Percentiles rank a stretch among this genome's conserved stretches.
These are phyloP conservation scores for Girardinus metallicus DNA, from an alignment of 2,797 vertebrate genomes.

Conservation along the genomic window DNA sequence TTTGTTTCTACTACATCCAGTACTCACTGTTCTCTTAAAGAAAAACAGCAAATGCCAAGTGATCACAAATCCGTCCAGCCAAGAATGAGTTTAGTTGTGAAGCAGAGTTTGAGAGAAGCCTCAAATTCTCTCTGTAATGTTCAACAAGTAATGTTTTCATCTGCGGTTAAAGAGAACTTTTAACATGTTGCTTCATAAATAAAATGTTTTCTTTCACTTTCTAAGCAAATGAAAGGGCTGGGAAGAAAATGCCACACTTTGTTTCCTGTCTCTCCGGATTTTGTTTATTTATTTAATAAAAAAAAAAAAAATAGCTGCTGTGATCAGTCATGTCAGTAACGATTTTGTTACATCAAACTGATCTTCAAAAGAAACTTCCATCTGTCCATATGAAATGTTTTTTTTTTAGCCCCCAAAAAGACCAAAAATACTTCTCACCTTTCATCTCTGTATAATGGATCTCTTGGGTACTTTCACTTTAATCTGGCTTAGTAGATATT, in stretches of 20 bases:
- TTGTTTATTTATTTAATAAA: background rate
- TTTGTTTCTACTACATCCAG: constrained; percentile 55
- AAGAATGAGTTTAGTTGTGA: background rate
- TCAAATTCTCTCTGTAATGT: background rate
- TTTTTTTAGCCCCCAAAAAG: background rate
- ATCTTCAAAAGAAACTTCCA: background rate
- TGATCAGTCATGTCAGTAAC: background rate
- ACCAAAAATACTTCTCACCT: background rate
- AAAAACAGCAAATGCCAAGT: constrained; percentile 17
- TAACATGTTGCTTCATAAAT: background rate
- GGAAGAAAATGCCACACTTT: background rate
- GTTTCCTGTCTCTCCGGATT: background rate
- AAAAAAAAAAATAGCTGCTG: background rate
- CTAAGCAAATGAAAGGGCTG: background rate
- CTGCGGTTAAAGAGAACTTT: background rate
- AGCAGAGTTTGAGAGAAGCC: background rate
- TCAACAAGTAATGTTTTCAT: background rate
- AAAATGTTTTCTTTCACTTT: background rate
- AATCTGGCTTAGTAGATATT: background rate
- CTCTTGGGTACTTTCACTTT: background rate
- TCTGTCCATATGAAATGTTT: background rate
- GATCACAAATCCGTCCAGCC: constrained; percentile 5
- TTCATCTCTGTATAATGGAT: background rate
- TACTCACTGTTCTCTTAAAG: constrained; percentile 50
- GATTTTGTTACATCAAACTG: background rate